phyloP scores from a whole-genome alignment of 2,888 invertebrate species.

The Drosophila vallismaia region DNA sequence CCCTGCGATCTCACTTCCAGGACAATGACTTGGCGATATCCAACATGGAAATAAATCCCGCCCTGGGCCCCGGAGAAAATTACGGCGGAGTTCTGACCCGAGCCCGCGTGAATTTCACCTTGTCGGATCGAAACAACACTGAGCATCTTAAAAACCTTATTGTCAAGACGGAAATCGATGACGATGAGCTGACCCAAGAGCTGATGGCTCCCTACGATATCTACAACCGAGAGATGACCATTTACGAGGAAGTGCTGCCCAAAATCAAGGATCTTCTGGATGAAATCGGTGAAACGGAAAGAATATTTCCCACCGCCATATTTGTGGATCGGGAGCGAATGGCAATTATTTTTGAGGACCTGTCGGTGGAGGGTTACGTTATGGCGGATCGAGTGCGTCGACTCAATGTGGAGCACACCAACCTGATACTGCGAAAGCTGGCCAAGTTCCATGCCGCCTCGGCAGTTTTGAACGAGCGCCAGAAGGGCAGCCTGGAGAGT shows the following conservation, averaged over 20 bases:
- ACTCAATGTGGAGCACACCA: conserved; percentile 83
- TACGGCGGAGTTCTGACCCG: conserved; percentile 79
- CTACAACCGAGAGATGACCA: conserved; percentile 81
- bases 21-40: conserved; percentile 62
- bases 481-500: conserved; percentile 62
- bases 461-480: conserved; percentile 83
- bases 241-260: conserved; percentile 81
- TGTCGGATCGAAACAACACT: conserved; percentile 29
- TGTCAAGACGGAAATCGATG: conserved; percentile 80
- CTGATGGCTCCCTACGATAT: conserved; percentile 80
- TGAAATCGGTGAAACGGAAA: conserved; percentile 71
- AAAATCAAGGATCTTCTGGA: conserved; percentile 70
- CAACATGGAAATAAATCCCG: conserved; percentile 63
- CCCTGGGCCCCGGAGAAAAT: conserved; percentile 81
- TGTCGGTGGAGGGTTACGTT: conserved; percentile 66
- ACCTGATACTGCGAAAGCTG: conserved; percentile 82
- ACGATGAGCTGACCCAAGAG: conserved; percentile 73
- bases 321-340: conserved; percentile 75
- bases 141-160: conserved; percentile 51
- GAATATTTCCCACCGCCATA: conserved; percentile 77
- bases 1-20: conserved; percentile 64
- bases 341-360: conserved; percentile 82
- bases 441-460: conserved; percentile 85
- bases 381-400: conserved; percentile 81
- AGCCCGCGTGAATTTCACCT: conserved; percentile 58